A percentile compares a stretch with the other conserved stretches of the same genome.
Conservation (phyloP, 1,140 invertebrate genomes). For the Rhagoletis pomonella region DNA sequence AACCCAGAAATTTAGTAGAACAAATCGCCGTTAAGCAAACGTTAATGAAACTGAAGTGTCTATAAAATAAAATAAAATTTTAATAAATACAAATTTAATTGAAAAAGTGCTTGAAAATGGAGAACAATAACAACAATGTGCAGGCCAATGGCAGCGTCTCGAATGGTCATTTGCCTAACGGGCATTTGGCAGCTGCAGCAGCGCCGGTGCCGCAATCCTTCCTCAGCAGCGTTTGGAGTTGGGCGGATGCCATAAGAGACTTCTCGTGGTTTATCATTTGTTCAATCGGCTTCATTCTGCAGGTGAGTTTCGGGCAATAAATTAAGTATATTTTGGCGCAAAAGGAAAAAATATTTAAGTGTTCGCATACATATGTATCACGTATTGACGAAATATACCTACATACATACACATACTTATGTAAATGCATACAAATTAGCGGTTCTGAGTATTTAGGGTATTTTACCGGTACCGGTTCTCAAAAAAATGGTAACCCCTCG, state of each 20-base stretch:
- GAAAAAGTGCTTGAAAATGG: conserved; percentile 52
- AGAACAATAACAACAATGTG: conserved; percentile 54
- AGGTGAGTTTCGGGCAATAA: conserved; percentile 61
- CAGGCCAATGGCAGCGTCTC: neutral
- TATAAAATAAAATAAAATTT: conserved; percentile 23
- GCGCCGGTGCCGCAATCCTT: conserved; percentile 21
- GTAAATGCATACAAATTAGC: no score
- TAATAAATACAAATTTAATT: neutral
- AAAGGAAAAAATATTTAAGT: no score
- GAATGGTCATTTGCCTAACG: conserved; percentile 54
- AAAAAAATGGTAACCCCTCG: no score
- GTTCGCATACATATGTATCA: no score
- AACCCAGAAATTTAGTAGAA: no score
- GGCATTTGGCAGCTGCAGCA: neutral
- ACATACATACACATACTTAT: no score
- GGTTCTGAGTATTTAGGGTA: no score
- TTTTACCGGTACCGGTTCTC: no score
- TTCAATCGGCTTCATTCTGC: conserved; percentile 75
- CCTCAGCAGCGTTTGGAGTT: conserved; percentile 64
- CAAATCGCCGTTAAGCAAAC: no score
- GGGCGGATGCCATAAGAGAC: conserved; percentile 76
- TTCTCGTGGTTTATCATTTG: conserved; percentile 79
- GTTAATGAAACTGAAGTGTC: neutral
- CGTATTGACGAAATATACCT: no score
- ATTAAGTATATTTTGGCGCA: no score